Evolutionary conservation across 1,140 invertebrate species (phyloP).

Genomic region (Camponotus pennsylvanicus): DNA sequence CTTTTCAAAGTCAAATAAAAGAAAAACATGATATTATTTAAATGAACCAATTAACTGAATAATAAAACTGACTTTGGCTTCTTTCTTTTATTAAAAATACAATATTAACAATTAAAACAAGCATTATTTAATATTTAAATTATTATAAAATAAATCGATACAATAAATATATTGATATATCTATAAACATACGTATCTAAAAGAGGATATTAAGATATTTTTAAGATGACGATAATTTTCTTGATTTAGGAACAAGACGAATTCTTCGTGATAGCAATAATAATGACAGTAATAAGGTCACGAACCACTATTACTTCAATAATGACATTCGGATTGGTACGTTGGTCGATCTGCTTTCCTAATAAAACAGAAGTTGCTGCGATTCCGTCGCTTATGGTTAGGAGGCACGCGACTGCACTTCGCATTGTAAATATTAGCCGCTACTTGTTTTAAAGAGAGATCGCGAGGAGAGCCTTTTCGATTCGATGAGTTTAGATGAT

Average conservation of each 20-base stretch:
- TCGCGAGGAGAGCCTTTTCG: constrained; percentile 52
- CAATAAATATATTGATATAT: not conserved
- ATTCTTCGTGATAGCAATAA: constrained; percentile 67
- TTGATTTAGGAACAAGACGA: constrained; percentile 61
- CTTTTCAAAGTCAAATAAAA: no score
- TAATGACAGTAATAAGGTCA: constrained; percentile 81
- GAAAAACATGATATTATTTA: no score
- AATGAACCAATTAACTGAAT: no score
- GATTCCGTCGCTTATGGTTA: constrained; percentile 79
- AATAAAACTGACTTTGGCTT: no score
- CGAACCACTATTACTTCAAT: constrained; percentile 79
- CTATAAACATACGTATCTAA: not conserved
- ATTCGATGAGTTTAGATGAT: constrained; percentile 61
- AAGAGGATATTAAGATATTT: constrained; percentile 54
- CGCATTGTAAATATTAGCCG: constrained; percentile 77
- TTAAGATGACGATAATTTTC: constrained; percentile 49
- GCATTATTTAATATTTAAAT: not conserved
- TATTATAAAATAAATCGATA: not conserved
- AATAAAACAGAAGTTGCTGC: constrained; percentile 83
- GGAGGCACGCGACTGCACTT: constrained; percentile 77
- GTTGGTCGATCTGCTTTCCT: constrained; percentile 75
- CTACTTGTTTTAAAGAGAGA: constrained; percentile 69
- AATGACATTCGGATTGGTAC: constrained; percentile 77
- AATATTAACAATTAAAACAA: not conserved
- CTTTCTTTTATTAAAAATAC: not conserved